Evolutionary conservation across 1,140 invertebrate species (phyloP), one percentile per base, ranked within the genome.

Genomic region (Leptinotarsa undecemlineata): DNA sequence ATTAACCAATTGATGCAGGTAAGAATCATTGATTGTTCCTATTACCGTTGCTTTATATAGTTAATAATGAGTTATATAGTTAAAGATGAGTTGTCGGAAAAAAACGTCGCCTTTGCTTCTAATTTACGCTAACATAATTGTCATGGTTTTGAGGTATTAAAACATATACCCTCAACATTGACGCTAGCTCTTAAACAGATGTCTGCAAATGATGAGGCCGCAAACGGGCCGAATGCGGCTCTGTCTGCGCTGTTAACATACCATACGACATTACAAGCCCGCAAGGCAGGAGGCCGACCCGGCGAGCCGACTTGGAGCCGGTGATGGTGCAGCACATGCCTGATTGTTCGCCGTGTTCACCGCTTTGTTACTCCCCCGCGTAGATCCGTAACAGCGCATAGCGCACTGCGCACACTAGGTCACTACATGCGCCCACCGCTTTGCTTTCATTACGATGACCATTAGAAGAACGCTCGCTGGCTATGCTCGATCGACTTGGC

Each of bases 331-430:
- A 76, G 73, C 76, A 76, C 77, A 76, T 76, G 75, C 76, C 72
- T 48, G 77, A 72, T 71, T 74, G 64, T 72, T 71, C 61, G 71
- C 48, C 48, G 51, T 21, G 71, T 42, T 23, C 66, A 74, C 77
- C 70, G 78, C 77, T 78, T 77, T 78, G 73, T 78, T 76, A 72
- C 79, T 80, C 79, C 79, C 77, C 79, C 79, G 76, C 79, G 69
- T 67, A 48, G 76, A 77, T 79, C 76, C 78, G 77, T 76, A 77
- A 80, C 77, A 77, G 76, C 79, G 79, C 77, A 80, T 80, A 80
- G 76, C 79, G 74, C 77, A 80, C 74, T 80, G 74, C 77, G 77
- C 79, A 80, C 71, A 78, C 76, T 80, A 76, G 79, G 79, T 80
- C 77, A 80, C 76, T 74, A 77, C 77, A 77, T 72, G 77, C 77